Percentiles rank a stretch among this genome's conserved stretches.
Conservation (phyloP, 1,140 invertebrate species). For the Ptiloglossa arizonensis region DNA sequence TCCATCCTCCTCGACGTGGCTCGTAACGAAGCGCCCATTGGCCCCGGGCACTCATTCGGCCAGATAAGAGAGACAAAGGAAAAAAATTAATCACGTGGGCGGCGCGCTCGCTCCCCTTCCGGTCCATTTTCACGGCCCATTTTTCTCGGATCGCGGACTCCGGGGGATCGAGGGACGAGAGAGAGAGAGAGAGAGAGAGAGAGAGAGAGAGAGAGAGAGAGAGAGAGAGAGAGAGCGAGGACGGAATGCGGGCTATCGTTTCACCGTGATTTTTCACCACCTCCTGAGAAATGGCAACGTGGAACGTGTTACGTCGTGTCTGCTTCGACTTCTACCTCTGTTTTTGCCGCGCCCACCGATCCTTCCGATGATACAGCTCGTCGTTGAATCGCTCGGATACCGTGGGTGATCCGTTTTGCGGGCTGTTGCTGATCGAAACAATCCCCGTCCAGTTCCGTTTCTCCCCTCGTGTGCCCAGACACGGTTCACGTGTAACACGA, state of each 20-base stretch:
- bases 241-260: constrained; percentile 62
- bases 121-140: constrained; percentile 64
- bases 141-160: constrained; percentile 59
- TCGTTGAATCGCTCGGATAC: constrained; percentile 16
- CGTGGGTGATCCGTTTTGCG: constrained; percentile 14
- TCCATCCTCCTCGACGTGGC: not conserved
- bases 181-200: too few relatives aligned
- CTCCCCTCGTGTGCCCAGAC: not conserved
- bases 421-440: constrained; percentile 17
- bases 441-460: not conserved
- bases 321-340: constrained; percentile 18
- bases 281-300: constrained; percentile 56
- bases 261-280: constrained; percentile 66
- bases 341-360: constrained; percentile 18
- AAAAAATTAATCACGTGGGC: constrained; percentile 66
- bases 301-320: constrained; percentile 43
- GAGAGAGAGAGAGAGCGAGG: too few relatives aligned
- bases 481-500: not conserved
- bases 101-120: constrained; percentile 33
- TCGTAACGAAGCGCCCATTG: constrained; percentile 23
- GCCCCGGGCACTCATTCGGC: constrained; percentile 27
- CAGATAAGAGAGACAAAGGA: constrained; percentile 49
- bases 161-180: constrained; percentile 45
- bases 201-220: too few relatives aligned
- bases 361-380: not conserved